phyloP scores from a whole-genome alignment of 64 coral and sea anemone species.

The Dendrophyllia cribrosa region DNA sequence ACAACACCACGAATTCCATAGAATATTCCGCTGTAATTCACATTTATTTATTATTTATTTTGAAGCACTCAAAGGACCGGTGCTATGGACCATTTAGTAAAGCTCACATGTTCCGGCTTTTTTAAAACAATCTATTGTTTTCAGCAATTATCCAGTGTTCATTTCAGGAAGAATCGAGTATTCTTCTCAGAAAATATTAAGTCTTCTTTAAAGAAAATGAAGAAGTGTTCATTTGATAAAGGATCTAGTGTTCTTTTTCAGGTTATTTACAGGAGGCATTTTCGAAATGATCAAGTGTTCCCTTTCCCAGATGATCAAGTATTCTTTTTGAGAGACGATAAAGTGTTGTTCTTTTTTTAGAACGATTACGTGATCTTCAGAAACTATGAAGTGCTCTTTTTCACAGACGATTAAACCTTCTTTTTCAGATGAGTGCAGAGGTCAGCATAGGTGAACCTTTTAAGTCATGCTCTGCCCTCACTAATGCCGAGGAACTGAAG shows the following conservation, averaged over 20 bases:
- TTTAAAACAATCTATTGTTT: too few relatives aligned
- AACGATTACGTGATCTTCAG: background rate
- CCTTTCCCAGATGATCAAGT: background rate
- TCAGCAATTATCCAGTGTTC: background rate
- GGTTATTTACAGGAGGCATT: too few relatives aligned
- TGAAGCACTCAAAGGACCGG: too few relatives aligned
- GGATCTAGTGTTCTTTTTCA: too few relatives aligned
- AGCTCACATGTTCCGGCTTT: too few relatives aligned
- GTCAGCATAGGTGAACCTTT: constrained; percentile 68
- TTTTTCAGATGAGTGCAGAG: constrained; percentile 90
- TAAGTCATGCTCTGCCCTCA: constrained; percentile 79
- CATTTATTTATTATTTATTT: too few relatives aligned
- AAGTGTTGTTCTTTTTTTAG: background rate
- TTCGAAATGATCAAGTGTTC: too few relatives aligned
- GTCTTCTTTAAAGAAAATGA: too few relatives aligned
- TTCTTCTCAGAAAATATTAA: too few relatives aligned
- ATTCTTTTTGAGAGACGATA: background rate
- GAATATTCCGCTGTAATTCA: too few relatives aligned
- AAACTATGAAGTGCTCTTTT: background rate
- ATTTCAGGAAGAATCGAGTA: background rate
- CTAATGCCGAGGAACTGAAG: constrained; percentile 77
- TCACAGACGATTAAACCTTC: background rate
- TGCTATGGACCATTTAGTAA: too few relatives aligned
- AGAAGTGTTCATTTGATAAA: too few relatives aligned
- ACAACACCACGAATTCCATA: background rate